Evolutionary conservation across 1,140 invertebrate genomes (phyloP), one percentile per base, ranked within the genome.

Genomic region (Hirudo medicinalis): DNA sequence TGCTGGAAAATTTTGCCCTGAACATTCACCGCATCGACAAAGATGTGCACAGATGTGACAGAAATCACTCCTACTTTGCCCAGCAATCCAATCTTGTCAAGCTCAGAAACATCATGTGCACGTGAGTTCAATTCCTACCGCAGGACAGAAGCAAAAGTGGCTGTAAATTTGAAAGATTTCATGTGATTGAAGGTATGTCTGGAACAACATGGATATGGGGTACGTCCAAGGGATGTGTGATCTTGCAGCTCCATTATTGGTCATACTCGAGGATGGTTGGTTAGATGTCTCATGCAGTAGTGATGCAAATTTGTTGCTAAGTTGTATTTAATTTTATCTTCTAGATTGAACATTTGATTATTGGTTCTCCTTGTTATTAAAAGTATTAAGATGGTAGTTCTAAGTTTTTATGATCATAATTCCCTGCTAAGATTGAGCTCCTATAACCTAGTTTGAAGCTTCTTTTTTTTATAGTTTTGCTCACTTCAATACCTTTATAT

Each of bases 21-120:
- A 96, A 96, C 81, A 80, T 96, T 0, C 92, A 96, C 81, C 85
- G 93, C 29, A 96, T 97, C 74, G 93, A 97, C 79, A 97, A 97
- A 82, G 93, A 97, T 82, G 93, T 96, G 5, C 90, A 94, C 80
- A 82, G 93, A 72, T 97, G 93, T 82, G 93, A 97, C 82, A 83
- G 93, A 70, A 94, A 94, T 79, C 92, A 93, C 79, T 89, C 87
- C 82, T 96, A 94, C 82, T 96, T 96, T 81, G 84, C 82, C 2
- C 87, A 86, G 19, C 85, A 87, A 54, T 87, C 89, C 72, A 96
- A 97, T 84, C 83, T 97, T 74, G 91, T 95, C 74, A 94, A 94
- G 81, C 82, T 97, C n/a, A 84, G 92, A 57, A 94, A 95, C 83
- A 88, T 97, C 60, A 96, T 97, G 89, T 94, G 91, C 87, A 96